phyloP scores from a whole-genome alignment of 2,113 vertebrate species.

The Grantiella picta region DNA sequence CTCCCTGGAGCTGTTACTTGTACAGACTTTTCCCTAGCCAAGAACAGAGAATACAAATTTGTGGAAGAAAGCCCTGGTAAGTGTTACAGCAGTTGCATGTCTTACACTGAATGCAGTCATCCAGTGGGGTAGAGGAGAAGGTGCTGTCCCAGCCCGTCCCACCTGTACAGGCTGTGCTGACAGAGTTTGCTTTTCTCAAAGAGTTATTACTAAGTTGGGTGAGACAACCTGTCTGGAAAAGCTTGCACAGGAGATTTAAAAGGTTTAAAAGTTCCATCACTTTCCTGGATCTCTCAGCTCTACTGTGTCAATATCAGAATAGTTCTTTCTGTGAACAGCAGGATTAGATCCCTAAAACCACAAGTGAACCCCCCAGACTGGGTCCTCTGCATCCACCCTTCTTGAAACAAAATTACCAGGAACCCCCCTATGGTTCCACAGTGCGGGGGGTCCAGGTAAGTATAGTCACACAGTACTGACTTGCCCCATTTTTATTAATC shows the following conservation, averaged over 20 bases:
- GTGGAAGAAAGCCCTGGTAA: not conserved
- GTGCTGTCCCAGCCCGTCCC: not conserved
- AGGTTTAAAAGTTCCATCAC: not conserved
- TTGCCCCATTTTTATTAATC: not conserved
- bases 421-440: fast-evolving
- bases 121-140: not conserved
- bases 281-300: not conserved
- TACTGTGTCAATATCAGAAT: not conserved
- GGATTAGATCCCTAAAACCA: not conserved
- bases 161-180: not conserved
- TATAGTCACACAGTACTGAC: not conserved
- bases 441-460: not conserved
- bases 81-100: not conserved
- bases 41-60: not conserved
- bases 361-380: not conserved
- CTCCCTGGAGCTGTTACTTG: not conserved
- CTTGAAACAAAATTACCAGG: not conserved
- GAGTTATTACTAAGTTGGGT: not conserved
- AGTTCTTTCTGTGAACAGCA: not conserved
- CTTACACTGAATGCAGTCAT: not conserved
- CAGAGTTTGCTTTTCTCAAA: too few species aligned
- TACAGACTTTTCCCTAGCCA: not conserved
- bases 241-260: not conserved
- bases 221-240: not conserved
- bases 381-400: not conserved